These are phyloP conservation scores for Slavum lentiscoides DNA, from an alignment of 2,888 invertebrate species.

Conservation along the genomic window DNA sequence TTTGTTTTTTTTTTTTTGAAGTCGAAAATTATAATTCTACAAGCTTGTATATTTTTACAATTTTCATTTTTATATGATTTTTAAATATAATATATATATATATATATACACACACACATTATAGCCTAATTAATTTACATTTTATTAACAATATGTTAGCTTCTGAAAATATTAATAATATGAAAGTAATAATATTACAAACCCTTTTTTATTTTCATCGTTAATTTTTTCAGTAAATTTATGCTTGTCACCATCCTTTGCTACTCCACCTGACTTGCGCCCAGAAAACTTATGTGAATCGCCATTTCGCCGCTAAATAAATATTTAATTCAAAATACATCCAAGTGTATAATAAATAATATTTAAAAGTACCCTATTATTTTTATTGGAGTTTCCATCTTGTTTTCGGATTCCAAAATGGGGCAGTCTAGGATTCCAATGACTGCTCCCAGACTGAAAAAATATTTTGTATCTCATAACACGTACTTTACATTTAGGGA, in stretches of 20 bases:
- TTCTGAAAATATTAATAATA: too few species aligned
- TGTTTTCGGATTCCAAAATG: constrained; percentile 18
- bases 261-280: constrained; percentile 31
- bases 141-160: too few species aligned
- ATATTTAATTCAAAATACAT: too few species aligned
- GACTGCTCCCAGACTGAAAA: background rate
- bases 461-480: background rate
- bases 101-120: too few species aligned
- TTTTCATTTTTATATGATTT: too few species aligned
- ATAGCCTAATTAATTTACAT: too few species aligned
- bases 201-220: constrained; percentile 50
- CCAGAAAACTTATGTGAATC: constrained; percentile 28
- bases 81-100: too few species aligned
- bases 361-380: constrained; percentile 22
- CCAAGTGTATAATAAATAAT: background rate
- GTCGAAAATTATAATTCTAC: too few species aligned
- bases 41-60: too few species aligned
- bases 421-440: constrained; percentile 29
- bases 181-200: background rate
- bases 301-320: constrained; percentile 19
- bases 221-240: constrained; percentile 36
- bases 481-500: too few species aligned
- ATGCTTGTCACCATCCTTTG: constrained; percentile 34
- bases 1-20: too few species aligned
- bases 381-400: constrained; percentile 33